Evolutionary conservation across 2,113 vertebrate genomes (phyloP), one percentile per base, ranked within the genome.

Genomic region (Stomatorhinus ivindoensis): DNA sequence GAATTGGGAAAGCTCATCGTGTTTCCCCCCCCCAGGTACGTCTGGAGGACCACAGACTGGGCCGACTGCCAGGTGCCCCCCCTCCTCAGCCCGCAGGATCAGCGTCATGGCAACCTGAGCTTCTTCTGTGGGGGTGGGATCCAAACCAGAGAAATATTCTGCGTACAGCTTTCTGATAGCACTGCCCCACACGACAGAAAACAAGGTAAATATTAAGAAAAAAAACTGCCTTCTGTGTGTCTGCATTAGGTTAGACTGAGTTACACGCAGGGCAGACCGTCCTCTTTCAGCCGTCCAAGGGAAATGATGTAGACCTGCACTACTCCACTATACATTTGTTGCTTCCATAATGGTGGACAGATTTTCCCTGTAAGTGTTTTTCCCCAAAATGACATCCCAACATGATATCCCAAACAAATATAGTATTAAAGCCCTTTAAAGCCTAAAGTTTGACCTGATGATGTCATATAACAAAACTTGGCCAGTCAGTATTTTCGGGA

Each of bases 1-100:
- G 80, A 85, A 44, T 31, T 48, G 21, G 21, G 35, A 61, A 42
- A 10, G 19, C 44, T 39, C 2, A 51, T 10, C 48, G 24, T 88
- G 9, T 24, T 90, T 90, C 89, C 87, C 90, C 61, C 89, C 87
- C 90, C 61, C 93, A 99, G 98, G 93, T 99, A 96, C 92, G 94
- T 94, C 91, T 99, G 98, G 98, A 97, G 95, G 93, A 96, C 95
- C 27, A 97, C 98, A 8, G 97, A 97, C 89, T 99, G 98, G 98
- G 97, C 93, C 1, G 94, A 96, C 87, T 99, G 98, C 92, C 96
- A 93, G 44, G 95, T 97, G 48, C 94, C 95, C 90, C 94, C 97
- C 11, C 96, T 98, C 53, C 93, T 97, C n/a, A 95, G 96, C 89
- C 96, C 96, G 89, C 95, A 96, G 90, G 95, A 97, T 85, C 92